These are phyloP conservation scores for Chlorospingus semifuscus DNA, from an alignment of 2,797 vertebrate species.

Conservation along the genomic window DNA sequence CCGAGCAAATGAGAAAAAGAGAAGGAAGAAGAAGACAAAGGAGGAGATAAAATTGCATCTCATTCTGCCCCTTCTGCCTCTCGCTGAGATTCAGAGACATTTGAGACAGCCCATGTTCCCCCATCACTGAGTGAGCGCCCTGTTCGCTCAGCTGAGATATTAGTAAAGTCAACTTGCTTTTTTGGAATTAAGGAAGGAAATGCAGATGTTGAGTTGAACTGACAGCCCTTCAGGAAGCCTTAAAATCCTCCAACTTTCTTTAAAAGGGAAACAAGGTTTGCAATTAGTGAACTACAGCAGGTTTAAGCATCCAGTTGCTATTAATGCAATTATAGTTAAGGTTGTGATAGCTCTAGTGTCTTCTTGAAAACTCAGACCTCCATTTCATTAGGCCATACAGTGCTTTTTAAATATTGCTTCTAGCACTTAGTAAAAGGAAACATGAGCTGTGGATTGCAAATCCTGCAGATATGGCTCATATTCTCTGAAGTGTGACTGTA, in stretches of 20 bases:
- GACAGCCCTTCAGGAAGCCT: slow-evolving; percentile 64
- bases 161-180: slow-evolving; percentile 11
- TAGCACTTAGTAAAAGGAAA: neutral
- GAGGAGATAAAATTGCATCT: neutral
- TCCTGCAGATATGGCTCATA: neutral
- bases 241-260: slow-evolving; percentile 14
- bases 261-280: slow-evolving; percentile 27
- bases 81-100: neutral
- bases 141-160: neutral
- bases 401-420: neutral
- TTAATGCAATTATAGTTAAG: slow-evolving; percentile 66
- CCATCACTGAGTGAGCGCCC: fast-evolving
- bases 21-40: neutral
- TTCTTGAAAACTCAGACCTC: neutral
- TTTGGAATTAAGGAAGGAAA: slow-evolving; percentile 18
- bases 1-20: neutral
- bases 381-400: neutral
- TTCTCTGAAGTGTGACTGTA: neutral
- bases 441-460: neutral
- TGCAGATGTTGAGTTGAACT: slow-evolving; percentile 35
- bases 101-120: neutral
- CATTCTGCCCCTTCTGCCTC: neutral
- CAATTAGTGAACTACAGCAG: slow-evolving; percentile 49
- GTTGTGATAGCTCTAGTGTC: neutral
- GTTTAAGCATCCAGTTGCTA: slow-evolving; percentile 22